phyloP scores from a whole-genome alignment of 1,140 invertebrate genomes.

The Subanguina moxae region DNA sequence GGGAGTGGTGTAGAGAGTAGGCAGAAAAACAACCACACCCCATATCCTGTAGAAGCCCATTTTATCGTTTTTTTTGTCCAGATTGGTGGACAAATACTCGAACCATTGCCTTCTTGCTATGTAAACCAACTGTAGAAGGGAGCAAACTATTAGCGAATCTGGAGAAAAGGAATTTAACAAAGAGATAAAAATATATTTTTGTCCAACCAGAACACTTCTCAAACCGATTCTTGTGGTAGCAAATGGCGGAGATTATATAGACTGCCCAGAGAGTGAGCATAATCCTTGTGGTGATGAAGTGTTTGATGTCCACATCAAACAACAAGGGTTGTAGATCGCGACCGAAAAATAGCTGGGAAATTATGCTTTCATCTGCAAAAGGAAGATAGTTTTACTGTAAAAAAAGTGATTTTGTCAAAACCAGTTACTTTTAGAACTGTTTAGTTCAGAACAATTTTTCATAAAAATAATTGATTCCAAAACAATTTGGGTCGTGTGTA shows the following conservation, averaged over 20 bases:
- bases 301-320: conserved; percentile 40
- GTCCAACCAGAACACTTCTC: neutral
- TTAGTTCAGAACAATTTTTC: too few relatives aligned
- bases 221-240: conserved; percentile 23
- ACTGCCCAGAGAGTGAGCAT: conserved; percentile 32
- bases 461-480: too few relatives aligned
- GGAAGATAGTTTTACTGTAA: conserved; percentile 12
- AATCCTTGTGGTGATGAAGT: conserved; percentile 39
- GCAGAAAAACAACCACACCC: conserved; percentile 42
- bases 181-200: too few relatives aligned
- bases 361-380: conserved; percentile 21
- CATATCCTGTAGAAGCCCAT: conserved; percentile 46
- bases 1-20: conserved; percentile 37
- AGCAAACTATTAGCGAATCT: conserved; percentile 15
- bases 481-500: too few relatives aligned
- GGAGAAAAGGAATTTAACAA: neutral
- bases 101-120: conserved; percentile 30
- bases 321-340: conserved; percentile 36
- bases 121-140: conserved; percentile 37
- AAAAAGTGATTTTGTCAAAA: neutral
- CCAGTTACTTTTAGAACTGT: too few relatives aligned
- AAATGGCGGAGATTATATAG: conserved; percentile 39
- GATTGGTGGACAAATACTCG: conserved; percentile 21
- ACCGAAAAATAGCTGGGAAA: conserved; percentile 39
- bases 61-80: conserved; percentile 42